Conservation (phyloP, 2,113 vertebrate genomes). For the Archilochus colubris region DNA sequence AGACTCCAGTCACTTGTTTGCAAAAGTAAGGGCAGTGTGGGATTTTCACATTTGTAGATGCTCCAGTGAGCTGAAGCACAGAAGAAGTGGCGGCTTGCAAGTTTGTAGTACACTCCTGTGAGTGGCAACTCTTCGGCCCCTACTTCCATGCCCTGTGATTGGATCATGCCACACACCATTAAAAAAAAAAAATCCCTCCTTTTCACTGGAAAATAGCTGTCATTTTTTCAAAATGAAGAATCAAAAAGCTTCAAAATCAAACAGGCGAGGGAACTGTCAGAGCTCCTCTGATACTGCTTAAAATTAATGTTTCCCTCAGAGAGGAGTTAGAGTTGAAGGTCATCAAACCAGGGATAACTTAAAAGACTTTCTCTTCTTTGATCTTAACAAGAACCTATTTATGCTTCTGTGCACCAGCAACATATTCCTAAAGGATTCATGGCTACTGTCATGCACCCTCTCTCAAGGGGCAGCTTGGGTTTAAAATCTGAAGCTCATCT, state of each 20-base stretch:
- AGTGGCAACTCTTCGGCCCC: not conserved
- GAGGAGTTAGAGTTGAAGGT: not conserved
- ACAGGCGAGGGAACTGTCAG: not conserved
- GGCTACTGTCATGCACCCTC: not conserved
- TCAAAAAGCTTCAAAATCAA: not conserved
- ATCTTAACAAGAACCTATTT: not conserved
- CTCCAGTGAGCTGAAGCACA: not conserved
- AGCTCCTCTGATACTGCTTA: not conserved
- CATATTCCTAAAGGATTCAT: not conserved
- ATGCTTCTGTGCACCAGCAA: not conserved
- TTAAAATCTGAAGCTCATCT: not conserved
- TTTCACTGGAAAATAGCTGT: not conserved
- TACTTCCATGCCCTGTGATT: not conserved
- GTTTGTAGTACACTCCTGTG: too few relatives aligned
- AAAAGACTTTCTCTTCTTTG: not conserved
- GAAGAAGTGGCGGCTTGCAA: not conserved
- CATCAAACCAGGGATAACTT: not conserved
- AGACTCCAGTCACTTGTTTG: not conserved
- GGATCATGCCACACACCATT: not conserved
- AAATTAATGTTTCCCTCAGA: not conserved
- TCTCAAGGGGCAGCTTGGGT: not conserved
- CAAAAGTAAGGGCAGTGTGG: not conserved
- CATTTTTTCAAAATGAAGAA: not conserved
- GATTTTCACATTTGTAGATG: not conserved
- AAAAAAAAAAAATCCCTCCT: not conserved